Conservation (phyloP, 2,797 vertebrate species). For the Eulemur albifrons region DNA sequence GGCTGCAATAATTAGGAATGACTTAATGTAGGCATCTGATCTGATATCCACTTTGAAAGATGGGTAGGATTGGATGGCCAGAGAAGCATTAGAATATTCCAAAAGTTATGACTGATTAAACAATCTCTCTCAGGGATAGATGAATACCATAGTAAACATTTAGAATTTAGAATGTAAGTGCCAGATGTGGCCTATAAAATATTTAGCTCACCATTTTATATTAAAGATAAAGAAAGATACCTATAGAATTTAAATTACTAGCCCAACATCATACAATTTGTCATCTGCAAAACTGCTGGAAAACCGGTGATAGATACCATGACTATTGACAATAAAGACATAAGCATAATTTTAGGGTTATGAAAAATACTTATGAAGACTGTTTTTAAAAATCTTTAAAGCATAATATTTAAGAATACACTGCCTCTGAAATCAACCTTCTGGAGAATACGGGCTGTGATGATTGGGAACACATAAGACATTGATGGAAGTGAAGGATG, state of each 20-base stretch:
- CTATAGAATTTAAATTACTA: neutral
- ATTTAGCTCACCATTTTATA: neutral
- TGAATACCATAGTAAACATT: neutral
- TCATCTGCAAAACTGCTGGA: neutral
- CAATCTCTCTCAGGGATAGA: neutral
- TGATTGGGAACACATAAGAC: slow-evolving; percentile 25
- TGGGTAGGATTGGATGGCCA: neutral
- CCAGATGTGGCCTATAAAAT: neutral
- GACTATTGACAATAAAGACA: neutral
- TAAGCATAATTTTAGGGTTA: neutral
- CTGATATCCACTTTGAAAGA: neutral
- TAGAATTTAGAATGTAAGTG: slow-evolving; percentile 22
- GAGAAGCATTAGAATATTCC: neutral
- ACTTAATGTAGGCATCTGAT: neutral
- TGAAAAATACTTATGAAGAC: neutral
- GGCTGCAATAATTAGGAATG: neutral
- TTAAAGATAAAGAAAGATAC: neutral
- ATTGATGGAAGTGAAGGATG: slow-evolving; percentile 27
- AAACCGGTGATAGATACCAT: neutral
- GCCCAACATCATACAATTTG: neutral
- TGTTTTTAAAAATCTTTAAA: neutral
- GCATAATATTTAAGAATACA: slow-evolving; percentile 20
- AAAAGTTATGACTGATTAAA: neutral
- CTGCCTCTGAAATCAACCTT: neutral
- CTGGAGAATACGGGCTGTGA: neutral